Percentiles rank a stretch among this genome's conserved stretches.
These are phyloP conservation scores for Tapera naevia DNA, from an alignment of 2,797 vertebrate genomes.

Conservation along the genomic window DNA sequence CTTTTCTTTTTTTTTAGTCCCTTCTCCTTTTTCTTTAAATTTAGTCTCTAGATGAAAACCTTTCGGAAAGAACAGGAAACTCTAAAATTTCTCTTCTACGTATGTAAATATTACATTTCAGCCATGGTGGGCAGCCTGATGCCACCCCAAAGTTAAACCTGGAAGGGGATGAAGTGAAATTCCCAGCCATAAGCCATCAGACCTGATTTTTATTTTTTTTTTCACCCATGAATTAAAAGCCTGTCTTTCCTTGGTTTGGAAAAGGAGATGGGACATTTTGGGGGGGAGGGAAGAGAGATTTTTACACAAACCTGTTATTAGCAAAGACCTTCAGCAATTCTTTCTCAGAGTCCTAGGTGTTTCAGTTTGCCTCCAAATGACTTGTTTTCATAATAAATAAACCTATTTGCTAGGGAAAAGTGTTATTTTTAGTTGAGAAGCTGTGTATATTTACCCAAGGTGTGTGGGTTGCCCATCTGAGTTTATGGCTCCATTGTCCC, in stretches of 20 bases:
- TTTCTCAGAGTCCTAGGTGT: background rate
- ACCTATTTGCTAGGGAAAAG: background rate
- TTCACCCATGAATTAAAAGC: constrained; percentile 39
- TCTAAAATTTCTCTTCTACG: background rate
- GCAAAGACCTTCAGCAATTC: background rate
- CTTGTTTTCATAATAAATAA: constrained; percentile 18
- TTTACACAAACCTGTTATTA: constrained; percentile 51
- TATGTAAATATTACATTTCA: constrained; percentile 29
- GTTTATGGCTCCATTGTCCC: constrained; percentile 26
- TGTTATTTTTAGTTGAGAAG: constrained; percentile 5
- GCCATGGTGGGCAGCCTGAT: constrained; percentile 9
- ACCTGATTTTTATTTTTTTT: background rate
- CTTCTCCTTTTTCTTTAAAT: background rate
- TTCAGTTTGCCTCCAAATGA: background rate
- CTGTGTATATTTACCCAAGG: background rate
- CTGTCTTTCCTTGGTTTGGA: constrained; percentile 61
- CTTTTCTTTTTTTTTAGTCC: background rate
- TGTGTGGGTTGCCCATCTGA: background rate
- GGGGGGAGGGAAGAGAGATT: background rate
- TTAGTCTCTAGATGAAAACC: constrained; percentile 35
- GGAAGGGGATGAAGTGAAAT: constrained; percentile 61
- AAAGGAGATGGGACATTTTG: constrained; percentile 55
- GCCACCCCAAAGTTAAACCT: constrained; percentile 58
- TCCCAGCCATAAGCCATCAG: background rate
- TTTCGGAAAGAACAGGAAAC: constrained; percentile 53